A percentile compares a stretch with the other conserved stretches of the same genome.
These are phyloP conservation scores for Pristionchus entomophagus DNA, from an alignment of 2,888 invertebrate species.

Conservation along the genomic window DNA sequence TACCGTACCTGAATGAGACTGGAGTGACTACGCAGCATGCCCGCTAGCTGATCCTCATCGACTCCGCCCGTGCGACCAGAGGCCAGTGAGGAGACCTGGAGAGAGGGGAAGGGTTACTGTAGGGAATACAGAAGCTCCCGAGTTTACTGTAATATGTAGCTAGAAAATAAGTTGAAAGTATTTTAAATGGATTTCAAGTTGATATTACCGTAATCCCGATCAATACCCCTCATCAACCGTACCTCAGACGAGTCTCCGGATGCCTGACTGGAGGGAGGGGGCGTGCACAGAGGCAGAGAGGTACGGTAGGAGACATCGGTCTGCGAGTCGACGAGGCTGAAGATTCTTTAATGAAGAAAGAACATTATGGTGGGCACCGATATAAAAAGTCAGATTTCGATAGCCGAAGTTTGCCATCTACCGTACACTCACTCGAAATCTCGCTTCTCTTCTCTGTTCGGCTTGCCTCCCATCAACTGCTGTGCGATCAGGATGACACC, in stretches of 20 bases:
- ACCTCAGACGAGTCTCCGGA: constrained; percentile 57
- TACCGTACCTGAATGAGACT: constrained; percentile 58
- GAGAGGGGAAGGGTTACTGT: not conserved
- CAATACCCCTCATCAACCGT: not conserved
- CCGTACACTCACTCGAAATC: constrained; percentile 29
- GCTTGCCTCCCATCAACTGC: constrained; percentile 64
- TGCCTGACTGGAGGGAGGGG: constrained; percentile 8
- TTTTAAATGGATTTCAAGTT: no score
- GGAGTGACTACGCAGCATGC: constrained; percentile 63
- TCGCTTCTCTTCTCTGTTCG: constrained; percentile 29
- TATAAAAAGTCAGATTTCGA: not conserved
- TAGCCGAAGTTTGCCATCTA: not conserved
- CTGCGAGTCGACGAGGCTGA: constrained; percentile 50
- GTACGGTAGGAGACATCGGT: constrained; percentile 58
- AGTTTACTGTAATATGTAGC: no score
- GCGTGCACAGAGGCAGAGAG: constrained; percentile 53
- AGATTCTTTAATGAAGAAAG: not conserved
- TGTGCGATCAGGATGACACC: constrained; percentile 73
- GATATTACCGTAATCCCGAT: not conserved
- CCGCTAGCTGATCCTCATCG: constrained; percentile 59
- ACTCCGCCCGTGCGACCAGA: constrained; percentile 52
- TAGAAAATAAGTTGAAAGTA: no score
- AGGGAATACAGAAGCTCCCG: no score
- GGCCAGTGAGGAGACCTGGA: constrained; percentile 55
- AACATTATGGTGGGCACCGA: not conserved